These are phyloP conservation scores for chimpanzee (Pan troglodytes) DNA, from an alignment of 2,113 vertebrate species.

Conservation along the genomic window NHGRI_mPanTro3-v2.1_pri NC_072414.2:89510001-89510500, in stretches of 20 bases:
- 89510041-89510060: not conserved
- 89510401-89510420: slow-evolving; percentile 71
- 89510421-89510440: slow-evolving; percentile 41
- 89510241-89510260: slow-evolving; percentile 87
- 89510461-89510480: not conserved
- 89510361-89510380: slow-evolving; percentile 69
- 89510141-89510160: slow-evolving; percentile 64
- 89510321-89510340: slow-evolving; percentile 78
- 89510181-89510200: slow-evolving; percentile 79
- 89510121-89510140: slow-evolving; percentile 62
- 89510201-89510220: slow-evolving; percentile 86
- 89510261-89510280: slow-evolving; percentile 82
- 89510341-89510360: slow-evolving; percentile 64
- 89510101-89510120: not conserved
- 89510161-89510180: slow-evolving; percentile 78
- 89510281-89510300: slow-evolving; percentile 88
- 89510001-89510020: not conserved
- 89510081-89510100: not conserved
- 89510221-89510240: slow-evolving; percentile 88
- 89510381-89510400: slow-evolving; percentile 23
- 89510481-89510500: not conserved
- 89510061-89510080: not conserved
- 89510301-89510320: slow-evolving; percentile 84
- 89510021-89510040: not conserved
- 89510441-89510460: not conserved